phyloP scores from a whole-genome alignment of 2,113 vertebrate species.

The Calcarius ornatus region DNA sequence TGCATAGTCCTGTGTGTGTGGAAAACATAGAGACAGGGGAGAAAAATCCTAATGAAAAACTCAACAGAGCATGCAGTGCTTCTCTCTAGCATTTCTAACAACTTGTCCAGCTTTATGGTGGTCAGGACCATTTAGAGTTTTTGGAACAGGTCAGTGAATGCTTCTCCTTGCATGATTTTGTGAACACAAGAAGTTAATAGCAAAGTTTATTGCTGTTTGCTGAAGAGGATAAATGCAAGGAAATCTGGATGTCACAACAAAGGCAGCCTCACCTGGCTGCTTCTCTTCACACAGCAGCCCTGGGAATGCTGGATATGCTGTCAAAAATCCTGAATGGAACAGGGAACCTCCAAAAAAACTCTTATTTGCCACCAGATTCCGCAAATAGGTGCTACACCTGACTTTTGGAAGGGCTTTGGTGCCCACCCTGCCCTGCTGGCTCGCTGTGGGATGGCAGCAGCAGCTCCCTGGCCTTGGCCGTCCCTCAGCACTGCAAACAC shows the following conservation, averaged over 20 bases:
- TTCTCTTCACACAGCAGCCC: neutral
- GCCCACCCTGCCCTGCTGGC: neutral
- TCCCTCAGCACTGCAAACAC: slow-evolving; percentile 18
- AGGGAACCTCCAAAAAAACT: neutral
- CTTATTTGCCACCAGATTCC: neutral
- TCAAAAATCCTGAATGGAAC: neutral
- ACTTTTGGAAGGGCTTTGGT: neutral
- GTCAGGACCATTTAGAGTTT: neutral
- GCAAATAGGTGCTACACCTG: neutral
- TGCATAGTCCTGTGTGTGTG: neutral
- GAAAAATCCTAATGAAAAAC: slow-evolving; percentile 7
- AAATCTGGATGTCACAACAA: neutral
- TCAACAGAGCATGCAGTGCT: neutral
- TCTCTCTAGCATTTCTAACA: neutral
- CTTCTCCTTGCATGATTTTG: neutral
- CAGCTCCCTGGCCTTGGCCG: neutral
- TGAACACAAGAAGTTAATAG: neutral
- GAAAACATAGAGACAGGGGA: neutral
- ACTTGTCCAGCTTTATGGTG: neutral
- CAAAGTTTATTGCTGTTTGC: neutral
- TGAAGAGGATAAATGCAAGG: neutral
- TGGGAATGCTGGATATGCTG: neutral
- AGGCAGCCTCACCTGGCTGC: neutral
- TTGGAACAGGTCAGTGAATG: neutral
- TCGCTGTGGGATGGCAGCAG: neutral